Evolutionary conservation across 2,888 invertebrate species (phyloP), one percentile per base, ranked within the genome.

Genomic region (Acanthosepion pharaonis): DNA sequence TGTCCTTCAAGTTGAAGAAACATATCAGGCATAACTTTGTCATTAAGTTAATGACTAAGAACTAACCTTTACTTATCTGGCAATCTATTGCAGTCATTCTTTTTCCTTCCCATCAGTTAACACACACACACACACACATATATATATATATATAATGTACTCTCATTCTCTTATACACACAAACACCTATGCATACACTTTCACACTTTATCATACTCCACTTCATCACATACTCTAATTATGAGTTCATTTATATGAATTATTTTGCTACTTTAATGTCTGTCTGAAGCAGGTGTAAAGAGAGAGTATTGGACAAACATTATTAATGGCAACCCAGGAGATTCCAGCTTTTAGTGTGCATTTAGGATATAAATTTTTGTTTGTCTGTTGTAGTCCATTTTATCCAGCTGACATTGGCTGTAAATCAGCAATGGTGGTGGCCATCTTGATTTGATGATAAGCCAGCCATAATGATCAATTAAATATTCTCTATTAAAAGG

Each of bases 401-500:
- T 78, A 78, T 78, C 8, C 78, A n/a, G n/a, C 11, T 33, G n/a
- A 33, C 78, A 78, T n/a, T 78, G n/a, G 78, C 9, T 78, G n/a
- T 78, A 15, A n/a, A 78, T 78, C 78, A 78, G n/a, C 78, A 4
- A n/a, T 33, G 78, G n/a, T 78, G 78, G 78, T 18, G 33, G 78
- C 78, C 78, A 78, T 78, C 78, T 78, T 33, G 78, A n/a, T 78
- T n/a, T 78, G n/a, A n/a, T n/a, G 78, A n/a, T 78, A 78, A n/a
- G 78, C n/a, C 33, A 78, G n/a, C 15, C 78, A 78, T 78, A 78
- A 78, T 78, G 78, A 33, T n/a, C 78, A 78, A 78, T 78, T 78
- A 33, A 78, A 78, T 78, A 78, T 78, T 78, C 78, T 78, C n/a
- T 78, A 33, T n/a, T 78, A 78, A 78, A 78, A 78, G 78, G n/a